Base-by-base conservation (phyloP, 2,797 vertebrate genomes). In the Gymnodraco acuticeps region DNA sequence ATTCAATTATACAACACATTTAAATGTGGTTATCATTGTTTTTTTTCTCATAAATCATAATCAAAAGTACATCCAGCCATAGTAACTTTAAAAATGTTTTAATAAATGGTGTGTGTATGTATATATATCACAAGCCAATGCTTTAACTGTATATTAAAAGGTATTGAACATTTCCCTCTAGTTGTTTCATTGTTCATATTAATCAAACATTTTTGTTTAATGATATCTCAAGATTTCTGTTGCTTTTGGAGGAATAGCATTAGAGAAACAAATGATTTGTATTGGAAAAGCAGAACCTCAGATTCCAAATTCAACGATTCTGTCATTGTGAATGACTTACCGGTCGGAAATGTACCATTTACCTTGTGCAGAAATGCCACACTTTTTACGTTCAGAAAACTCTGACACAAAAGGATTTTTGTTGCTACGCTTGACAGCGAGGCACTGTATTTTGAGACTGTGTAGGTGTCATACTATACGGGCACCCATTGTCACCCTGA, bases 401-500 rank as follows among this genome's bases (percentile, higher is more conserved):
- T 67, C 10, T 67, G 64, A 63, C 60, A 66, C 46, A 60, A 43
- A 55, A 61, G 12, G 52, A 41, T 78, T 70, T 70, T 43, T 77
- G 60, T 48, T 75, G 66, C 43, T 55, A 31, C 3, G 11, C 23
- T 59, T 83, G 70, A 75, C 51, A 77, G 56, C 4, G 3, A 63
- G 15, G 50, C 46, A 17, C 52, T 67, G 56, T 78, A 77, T 81
- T 86, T 83, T 78, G 76, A 66, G 77, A 54, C 64, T 65, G 72
- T 60, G 79, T 83, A 78, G 80, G 77, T 83, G 82, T 84, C 54
- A n/a, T 33, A 60, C 64, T 63, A 48, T 60, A 70, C 60, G 8
- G 33, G 33, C 33, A 38, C 46, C 73, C 58, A 51, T 78, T 83
- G 82, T 88, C 76, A 71, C 81, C 55, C 55, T 81, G 84, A 84